Base-by-base conservation (phyloP, 2,113 vertebrate species). In the Dolichotis patagonum region DNA sequence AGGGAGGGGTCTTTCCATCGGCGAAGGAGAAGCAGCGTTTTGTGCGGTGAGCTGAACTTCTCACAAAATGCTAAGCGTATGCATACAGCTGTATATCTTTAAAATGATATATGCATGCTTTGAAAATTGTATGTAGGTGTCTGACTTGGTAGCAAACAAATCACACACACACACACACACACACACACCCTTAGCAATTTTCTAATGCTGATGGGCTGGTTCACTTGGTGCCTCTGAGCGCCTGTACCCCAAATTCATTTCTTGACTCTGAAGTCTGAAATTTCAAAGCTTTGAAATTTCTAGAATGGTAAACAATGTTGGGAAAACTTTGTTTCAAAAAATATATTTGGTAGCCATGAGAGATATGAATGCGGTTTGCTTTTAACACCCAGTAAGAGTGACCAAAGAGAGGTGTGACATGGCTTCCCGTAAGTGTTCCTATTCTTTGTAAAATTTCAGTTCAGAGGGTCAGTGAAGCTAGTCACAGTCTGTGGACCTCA, bases 221-320 rank as follows among this genome's bases (percentile, higher is more conserved):
- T 83, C 20, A 20, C 32, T 77, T 17, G 7, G 41, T 88, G 80
- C 41, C 91, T 16, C 26, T 41, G 82, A n/a, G n/a, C n/a, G n/a
- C n/a, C n/a, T n/a, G n/a, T n/a, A n/a, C n/a, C n/a, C n/a, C n/a
- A n/a, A n/a, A 90, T 67, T 41, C n/a, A 89, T 97, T 96, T 96
- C 93, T 81, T 85, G 26, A 93, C 80, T 97, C 98, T 96, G 62
- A 96, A 92, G 93, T 43, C 63, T 94, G 75, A 52, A 90, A 35
- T 28, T 43, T 52, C 87, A 93, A 78, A 94, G 63, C 86, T 98
- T 95, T 85, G 62, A 97, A 97, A 96, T 97, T 98, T 98, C 90
- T 82, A 32, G 80, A 94, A 8, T 38, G 95, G 96, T 97, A 97
- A 94, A 96, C 93, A 98, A 96, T 56, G 11, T 93, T 89, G 75